These are phyloP conservation scores for Drosophila novamexicana DNA, from an alignment of 1,140 invertebrate species.

Conservation along the genomic window DNA sequence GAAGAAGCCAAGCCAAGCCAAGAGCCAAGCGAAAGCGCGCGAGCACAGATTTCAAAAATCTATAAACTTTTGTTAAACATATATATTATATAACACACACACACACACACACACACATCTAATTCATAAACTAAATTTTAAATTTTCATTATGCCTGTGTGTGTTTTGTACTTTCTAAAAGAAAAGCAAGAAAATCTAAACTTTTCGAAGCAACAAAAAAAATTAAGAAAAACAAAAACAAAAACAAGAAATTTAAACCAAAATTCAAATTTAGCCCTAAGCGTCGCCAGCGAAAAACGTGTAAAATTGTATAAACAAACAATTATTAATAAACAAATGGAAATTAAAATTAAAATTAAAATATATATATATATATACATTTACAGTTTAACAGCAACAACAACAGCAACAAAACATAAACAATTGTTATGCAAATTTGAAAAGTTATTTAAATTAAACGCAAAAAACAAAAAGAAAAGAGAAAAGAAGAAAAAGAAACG, in stretches of 20 bases:
- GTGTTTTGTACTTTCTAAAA: conserved; percentile 77
- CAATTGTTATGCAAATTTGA: conserved; percentile 74
- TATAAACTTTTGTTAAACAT: conserved; percentile 81
- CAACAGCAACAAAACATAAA: conserved; percentile 42
- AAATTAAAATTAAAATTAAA: conserved; percentile 26
- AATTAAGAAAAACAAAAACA: conserved; percentile 16
- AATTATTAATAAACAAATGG: conserved; percentile 32
- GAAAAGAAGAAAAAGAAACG: conserved; percentile 26
- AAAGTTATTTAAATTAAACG: conserved; percentile 71
- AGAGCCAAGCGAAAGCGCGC: conserved; percentile 72
- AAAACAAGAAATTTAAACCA: conserved; percentile 65
- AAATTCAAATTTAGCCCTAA: conserved; percentile 64
- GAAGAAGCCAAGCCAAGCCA: conserved; percentile 55
- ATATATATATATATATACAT: conserved; percentile 49
- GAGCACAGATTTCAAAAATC: conserved; percentile 78
- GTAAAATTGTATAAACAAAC: conserved; percentile 66
- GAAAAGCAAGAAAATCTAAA: conserved; percentile 42
- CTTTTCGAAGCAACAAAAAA: conserved; percentile 53
- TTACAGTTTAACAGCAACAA: conserved; percentile 48
- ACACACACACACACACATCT: background rate
- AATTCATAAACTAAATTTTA: conserved; percentile 56
- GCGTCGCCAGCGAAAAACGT: conserved; percentile 46
- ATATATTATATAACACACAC: conserved; percentile 13
- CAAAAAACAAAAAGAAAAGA: conserved; percentile 34
- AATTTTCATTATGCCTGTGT: conserved; percentile 63